These are phyloP conservation scores for Bradysia coprophila DNA, from an alignment of 1,140 invertebrate species.

Conservation along the genomic window DNA sequence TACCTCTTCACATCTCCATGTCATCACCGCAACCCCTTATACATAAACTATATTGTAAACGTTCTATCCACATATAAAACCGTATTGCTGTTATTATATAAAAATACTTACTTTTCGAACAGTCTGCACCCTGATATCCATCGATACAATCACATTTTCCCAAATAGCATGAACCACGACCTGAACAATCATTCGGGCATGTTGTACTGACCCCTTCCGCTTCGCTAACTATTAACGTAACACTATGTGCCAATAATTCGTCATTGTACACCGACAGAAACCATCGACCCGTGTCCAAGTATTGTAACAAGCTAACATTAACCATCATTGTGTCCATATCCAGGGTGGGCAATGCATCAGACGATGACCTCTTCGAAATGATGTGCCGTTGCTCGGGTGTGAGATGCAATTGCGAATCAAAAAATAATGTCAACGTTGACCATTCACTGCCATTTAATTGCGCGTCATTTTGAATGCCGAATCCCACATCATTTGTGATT, in stretches of 20 bases:
- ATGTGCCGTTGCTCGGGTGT: slow-evolving; percentile 27
- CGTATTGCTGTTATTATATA: too few relatives aligned
- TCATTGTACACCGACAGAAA: slow-evolving; percentile 94
- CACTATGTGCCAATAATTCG: slow-evolving; percentile 62
- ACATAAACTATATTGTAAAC: too few relatives aligned
- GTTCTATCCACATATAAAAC: too few relatives aligned
- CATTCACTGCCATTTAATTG: not conserved
- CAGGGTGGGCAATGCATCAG: slow-evolving; percentile 22
- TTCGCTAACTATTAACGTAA: slow-evolving; percentile 61
- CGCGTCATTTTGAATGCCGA: not conserved
- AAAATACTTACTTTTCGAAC: slow-evolving; percentile 70
- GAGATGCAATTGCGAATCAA: not conserved
- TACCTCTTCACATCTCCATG: too few relatives aligned
- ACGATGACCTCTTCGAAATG: slow-evolving; percentile 32
- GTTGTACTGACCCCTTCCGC: slow-evolving; percentile 72
- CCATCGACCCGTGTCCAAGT: slow-evolving; percentile 84
- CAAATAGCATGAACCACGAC: slow-evolving; percentile 83
- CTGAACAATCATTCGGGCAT: slow-evolving; percentile 87
- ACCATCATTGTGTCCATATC: slow-evolving; percentile 48
- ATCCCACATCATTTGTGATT: not conserved
- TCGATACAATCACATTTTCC: slow-evolving; percentile 92
- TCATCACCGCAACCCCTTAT: too few relatives aligned
- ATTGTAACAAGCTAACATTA: slow-evolving; percentile 69
- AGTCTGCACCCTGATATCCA: slow-evolving; percentile 80
- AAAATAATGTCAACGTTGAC: not conserved